A percentile compares a stretch with the other conserved stretches of the same genome.
phyloP scores from a whole-genome alignment of 2,797 vertebrate species.

The Jordanella pulchra region DNA sequence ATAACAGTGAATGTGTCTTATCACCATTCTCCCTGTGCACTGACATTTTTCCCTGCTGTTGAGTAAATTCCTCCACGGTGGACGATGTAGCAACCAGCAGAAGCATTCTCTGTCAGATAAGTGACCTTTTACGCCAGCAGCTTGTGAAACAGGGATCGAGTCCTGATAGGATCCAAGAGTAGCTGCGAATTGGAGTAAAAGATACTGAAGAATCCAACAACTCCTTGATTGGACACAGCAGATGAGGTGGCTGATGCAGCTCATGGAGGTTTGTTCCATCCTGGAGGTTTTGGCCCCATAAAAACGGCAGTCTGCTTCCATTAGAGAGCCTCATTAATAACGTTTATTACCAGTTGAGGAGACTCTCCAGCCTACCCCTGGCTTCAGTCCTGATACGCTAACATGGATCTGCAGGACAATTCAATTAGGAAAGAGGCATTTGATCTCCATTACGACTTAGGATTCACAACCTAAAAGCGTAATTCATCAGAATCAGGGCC shows the following conservation, averaged over 20 bases:
- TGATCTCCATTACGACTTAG: conserved; percentile 71
- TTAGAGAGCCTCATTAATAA: conserved; percentile 71
- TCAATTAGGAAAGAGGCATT: conserved; percentile 76
- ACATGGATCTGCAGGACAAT: conserved; percentile 68
- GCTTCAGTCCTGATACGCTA: conserved; percentile 63
- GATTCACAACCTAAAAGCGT: conserved; percentile 63
- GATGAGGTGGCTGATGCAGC: conserved; percentile 46
- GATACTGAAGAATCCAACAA: conserved; percentile 53
- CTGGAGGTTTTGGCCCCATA: conserved; percentile 38
- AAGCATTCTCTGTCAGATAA: conserved; percentile 62
- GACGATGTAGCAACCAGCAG: conserved; percentile 63
- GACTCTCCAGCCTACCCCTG: conserved; percentile 41
- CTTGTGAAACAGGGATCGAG: conserved; percentile 35
- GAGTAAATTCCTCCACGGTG: conserved; percentile 66
- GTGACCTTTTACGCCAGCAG: conserved; percentile 76
- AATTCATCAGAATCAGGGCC: conserved; percentile 76
- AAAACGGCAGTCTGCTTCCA: conserved; percentile 65
- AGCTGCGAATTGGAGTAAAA: conserved; percentile 51
- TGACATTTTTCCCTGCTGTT: conserved; percentile 72
- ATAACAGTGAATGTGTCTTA: conserved; percentile 43
- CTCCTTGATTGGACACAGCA: conserved; percentile 47
- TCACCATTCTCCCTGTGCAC: conserved; percentile 61
- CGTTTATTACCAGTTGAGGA: conserved; percentile 68
- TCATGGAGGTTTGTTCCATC: conserved; percentile 39
- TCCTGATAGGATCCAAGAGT: conserved; percentile 40